Percentiles rank a stretch among this genome's conserved stretches.
Evolutionary conservation across 2,113 vertebrate genomes (phyloP).

Genomic region (Limnothrissa miodon): DNA sequence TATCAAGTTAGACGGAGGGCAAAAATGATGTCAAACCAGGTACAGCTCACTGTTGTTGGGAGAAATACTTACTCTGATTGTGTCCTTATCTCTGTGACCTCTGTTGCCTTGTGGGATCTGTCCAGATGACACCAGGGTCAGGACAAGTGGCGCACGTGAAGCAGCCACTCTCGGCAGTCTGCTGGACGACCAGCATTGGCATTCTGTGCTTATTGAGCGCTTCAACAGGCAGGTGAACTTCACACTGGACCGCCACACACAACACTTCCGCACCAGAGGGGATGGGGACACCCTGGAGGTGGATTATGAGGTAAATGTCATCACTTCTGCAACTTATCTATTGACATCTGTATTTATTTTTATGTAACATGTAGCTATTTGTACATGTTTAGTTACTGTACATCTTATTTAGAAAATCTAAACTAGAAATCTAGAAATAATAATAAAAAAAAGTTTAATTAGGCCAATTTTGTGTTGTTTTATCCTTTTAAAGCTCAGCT

Average conservation of each 20-base stretch:
- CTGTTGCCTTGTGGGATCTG: not conserved
- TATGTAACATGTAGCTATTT: not conserved
- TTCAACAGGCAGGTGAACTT: conserved; percentile 97
- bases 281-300: conserved; percentile 90
- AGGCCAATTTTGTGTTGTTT: conserved; percentile 1
- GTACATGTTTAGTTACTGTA: not conserved
- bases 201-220: conserved; percentile 89
- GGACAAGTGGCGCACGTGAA: conserved; percentile 73
- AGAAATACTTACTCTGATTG: not conserved
- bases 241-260: conserved; percentile 86
- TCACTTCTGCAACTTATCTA: not conserved
- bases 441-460: too few relatives aligned
- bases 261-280: conserved; percentile 87
- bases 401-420: too few relatives aligned
- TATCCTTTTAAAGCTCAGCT: conserved; percentile 85
- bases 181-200: conserved; percentile 96
- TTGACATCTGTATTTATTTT: not conserved
- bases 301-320: conserved; percentile 89
- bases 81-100: not conserved
- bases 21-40: too few relatives aligned
- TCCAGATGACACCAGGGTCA: conserved; percentile 82
- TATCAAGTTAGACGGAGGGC: too few relatives aligned
- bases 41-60: not conserved
- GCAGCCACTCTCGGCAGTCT: conserved; percentile 86
- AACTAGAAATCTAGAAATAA: too few relatives aligned